Base-by-base conservation (phyloP, 2,888 invertebrate species). In the Apodemia mormo region DNA sequence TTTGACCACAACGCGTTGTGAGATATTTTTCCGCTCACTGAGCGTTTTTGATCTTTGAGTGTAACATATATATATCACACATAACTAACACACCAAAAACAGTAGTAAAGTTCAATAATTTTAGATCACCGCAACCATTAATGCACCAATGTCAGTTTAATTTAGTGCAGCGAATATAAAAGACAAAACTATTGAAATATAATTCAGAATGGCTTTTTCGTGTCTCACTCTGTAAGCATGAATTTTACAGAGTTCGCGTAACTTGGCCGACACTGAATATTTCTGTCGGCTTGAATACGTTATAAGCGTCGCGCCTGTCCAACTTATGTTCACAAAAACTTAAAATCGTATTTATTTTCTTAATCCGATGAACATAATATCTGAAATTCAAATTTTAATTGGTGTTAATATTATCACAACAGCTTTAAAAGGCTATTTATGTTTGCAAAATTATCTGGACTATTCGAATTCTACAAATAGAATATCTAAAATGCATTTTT, bases 121-220 rank as follows among this genome's bases (percentile, higher is more conserved):
- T 40, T 40, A 40, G 40, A 40, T 40, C 40, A 40, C 40, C 40
- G 40, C 40, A 40, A 9, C 43, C 10, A 14, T 49, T 14, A 49
- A 14, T 49, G 49, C 49, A 49, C 14, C 3, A 14, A 49, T 14
- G 14, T 49, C 49, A 14, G 49, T 49, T 49, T 49, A 49, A 49
- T 22, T 37, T 14, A 54, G 45, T 67, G 40, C 10, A 61, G 14
- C 2, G 65, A n/a, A 45, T 37, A 65, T 65, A 54, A 8, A 69
- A 67, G 12, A 65, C 4, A 33, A 49, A 49, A 49, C 49, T 52
- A 70, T 65, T 68, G 64, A 69, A 67, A 71, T 54, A 66, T 66
- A 29, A 81, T 81, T 77, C 84, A 84, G 83, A 85, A 88, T 88
- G 85, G 86, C 84, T 85, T 87, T 88, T 86, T 85, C 86, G 85